These are phyloP conservation scores for Hyaena hyaena DNA, from an alignment of 2,113 vertebrate species.

Conservation along the genomic window DNA sequence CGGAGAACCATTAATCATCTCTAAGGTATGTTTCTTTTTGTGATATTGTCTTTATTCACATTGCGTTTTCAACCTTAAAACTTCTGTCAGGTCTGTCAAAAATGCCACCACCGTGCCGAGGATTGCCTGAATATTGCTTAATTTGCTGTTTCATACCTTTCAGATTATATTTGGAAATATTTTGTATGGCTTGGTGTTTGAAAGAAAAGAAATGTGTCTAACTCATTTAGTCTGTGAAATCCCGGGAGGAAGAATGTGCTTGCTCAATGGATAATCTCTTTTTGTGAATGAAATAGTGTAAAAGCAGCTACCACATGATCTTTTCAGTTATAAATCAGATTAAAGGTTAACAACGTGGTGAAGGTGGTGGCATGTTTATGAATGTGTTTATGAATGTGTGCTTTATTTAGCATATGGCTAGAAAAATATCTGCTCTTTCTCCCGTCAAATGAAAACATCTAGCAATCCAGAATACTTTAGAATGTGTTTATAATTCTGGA, in stretches of 20 bases:
- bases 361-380: background rate
- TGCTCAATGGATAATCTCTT: slow-evolving; percentile 35
- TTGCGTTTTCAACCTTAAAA: background rate
- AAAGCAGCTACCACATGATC: slow-evolving; percentile 41
- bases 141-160: background rate
- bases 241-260: background rate
- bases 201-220: slow-evolving; percentile 49
- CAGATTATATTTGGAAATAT: slow-evolving; percentile 16
- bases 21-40: slow-evolving; percentile 90
- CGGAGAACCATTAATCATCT: slow-evolving; percentile 94
- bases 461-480: slow-evolving; percentile 19
- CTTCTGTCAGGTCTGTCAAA: background rate
- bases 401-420: background rate
- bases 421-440: background rate
- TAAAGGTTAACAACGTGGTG: slow-evolving; percentile 13
- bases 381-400: background rate
- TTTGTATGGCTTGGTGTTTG: slow-evolving; percentile 29
- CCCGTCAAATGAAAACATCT: background rate
- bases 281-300: slow-evolving; percentile 62
- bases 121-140: background rate
- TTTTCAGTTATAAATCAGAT: slow-evolving; percentile 39
- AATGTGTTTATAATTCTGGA: slow-evolving; percentile 40
- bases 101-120: background rate
- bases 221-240: slow-evolving; percentile 58
- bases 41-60: background rate